phyloP scores from a whole-genome alignment of 2,888 invertebrate species.

The Drosophila pseudotakahashii region DNA sequence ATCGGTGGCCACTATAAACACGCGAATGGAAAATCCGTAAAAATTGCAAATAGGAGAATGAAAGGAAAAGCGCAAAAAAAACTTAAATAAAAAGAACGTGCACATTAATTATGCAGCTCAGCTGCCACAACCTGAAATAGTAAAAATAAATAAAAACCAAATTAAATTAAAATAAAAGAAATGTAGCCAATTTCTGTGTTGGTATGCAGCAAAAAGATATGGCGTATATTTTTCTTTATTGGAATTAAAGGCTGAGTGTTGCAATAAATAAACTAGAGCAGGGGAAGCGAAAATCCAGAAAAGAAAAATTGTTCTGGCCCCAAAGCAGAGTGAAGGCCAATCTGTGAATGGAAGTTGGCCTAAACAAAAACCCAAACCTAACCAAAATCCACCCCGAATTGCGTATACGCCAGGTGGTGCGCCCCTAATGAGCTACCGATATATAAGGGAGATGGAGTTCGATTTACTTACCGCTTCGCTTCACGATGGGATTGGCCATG shows the following conservation, averaged over 20 bases:
- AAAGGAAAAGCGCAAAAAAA: constrained; percentile 1
- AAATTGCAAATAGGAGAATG: not conserved
- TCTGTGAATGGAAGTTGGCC: constrained; percentile 1
- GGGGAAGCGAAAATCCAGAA: not conserved
- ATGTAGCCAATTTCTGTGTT: constrained; percentile 8
- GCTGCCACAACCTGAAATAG: constrained; percentile 17
- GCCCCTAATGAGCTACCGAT: constrained; percentile 37
- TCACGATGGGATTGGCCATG: constrained; percentile 84
- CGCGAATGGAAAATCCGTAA: constrained; percentile 44
- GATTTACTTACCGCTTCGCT: constrained; percentile 83
- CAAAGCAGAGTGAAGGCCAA: constrained; percentile 19
- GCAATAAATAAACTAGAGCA: constrained; percentile 33
- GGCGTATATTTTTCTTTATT: constrained; percentile 23
- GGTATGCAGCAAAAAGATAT: not conserved
- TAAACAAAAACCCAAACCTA: not conserved
- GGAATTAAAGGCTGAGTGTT: constrained; percentile 29
- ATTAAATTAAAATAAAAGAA: constrained; percentile 6
- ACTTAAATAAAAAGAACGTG: constrained; percentile 36
- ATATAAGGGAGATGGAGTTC: constrained; percentile 18
- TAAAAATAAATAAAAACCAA: constrained; percentile 1
- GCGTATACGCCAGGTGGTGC: constrained; percentile 42
- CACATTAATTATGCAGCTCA: constrained; percentile 48
- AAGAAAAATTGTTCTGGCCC: not conserved
- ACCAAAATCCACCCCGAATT: not conserved
- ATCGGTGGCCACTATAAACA: constrained; percentile 40